Evolutionary conservation across 2,797 vertebrate genomes (phyloP), one percentile per base, ranked within the genome.

Genomic region (Pseudochirops cupreus): DNA sequence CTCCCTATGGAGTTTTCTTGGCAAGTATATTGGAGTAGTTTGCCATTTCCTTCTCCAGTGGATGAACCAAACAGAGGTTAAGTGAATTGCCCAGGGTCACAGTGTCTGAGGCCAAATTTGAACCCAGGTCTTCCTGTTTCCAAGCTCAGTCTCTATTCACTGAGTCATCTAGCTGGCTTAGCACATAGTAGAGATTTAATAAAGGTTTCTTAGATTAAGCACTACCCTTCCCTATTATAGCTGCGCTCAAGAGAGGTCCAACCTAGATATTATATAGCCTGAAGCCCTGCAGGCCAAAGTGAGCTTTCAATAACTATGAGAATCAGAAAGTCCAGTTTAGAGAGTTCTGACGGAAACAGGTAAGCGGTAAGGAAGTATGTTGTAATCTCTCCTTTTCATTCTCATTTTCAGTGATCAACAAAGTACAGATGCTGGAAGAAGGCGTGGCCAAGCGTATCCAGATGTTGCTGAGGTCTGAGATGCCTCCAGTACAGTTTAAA

Each of bases 401-500:
- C 54, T 39, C n/a, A 91, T 82, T 96, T 95, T 31, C 56, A 99
- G 99, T 98, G 54, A 98, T 98, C 93, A 99, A 99, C 98, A 99
- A 99, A 97, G 99, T 99, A 90, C 98, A 98, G 55, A 99, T 99
- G 99, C 98, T 99, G 98, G 99, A 99, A 89, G 99, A 99, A 58
- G 99, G 99, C 0, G 98, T 99, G 1, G 98, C 98, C 0, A 99
- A 99, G 96, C 98, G 99, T 56, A 99, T 99, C 91, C 99, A 99
- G 98, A 98, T 97, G 0, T 98, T 99, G 52, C 98, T 99, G 74
- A 98, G 98, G 67, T 99, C 99, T 0, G 99, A 99, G 98, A 99
- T 99, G 98, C 99, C 99, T 0, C 99, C 99, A 0, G 99, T 99
- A 93, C 99, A 99, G 96, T 99, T 99, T 95, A 99, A 99, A 95